Conservation (phyloP, 2,888 invertebrate genomes). For the Sphinx pinastri region DNA sequence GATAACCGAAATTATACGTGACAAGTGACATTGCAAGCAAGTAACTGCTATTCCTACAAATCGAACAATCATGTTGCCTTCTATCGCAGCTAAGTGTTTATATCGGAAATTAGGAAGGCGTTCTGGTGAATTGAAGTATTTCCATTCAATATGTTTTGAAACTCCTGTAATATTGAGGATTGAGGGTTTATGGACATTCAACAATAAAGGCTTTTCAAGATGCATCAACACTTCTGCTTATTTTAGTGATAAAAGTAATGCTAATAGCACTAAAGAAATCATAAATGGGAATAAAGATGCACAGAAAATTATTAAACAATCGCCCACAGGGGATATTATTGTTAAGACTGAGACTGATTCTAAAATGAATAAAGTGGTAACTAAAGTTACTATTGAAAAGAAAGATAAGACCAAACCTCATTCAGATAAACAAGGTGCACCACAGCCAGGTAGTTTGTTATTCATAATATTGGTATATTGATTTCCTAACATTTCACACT, state of each 20-base stretch:
- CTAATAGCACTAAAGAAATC: slow-evolving; percentile 44
- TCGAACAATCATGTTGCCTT: slow-evolving; percentile 58
- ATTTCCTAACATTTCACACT: no score
- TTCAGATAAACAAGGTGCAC: slow-evolving; percentile 41
- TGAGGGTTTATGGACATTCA: slow-evolving; percentile 31
- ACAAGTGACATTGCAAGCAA: slow-evolving; percentile 28
- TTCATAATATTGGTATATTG: not conserved
- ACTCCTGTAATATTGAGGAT: slow-evolving; percentile 48
- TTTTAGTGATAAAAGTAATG: slow-evolving; percentile 56
- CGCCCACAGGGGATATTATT: slow-evolving; percentile 63
- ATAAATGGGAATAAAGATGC: slow-evolving; percentile 38
- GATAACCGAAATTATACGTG: not conserved
- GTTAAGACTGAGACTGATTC: slow-evolving; percentile 73
- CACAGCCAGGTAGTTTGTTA: slow-evolving; percentile 55
- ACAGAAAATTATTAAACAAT: slow-evolving; percentile 57
- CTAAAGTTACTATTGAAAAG: slow-evolving; percentile 77
- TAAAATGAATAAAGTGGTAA: slow-evolving; percentile 58
- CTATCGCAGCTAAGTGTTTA: slow-evolving; percentile 62
- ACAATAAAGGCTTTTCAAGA: slow-evolving; percentile 49
- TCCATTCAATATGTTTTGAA: slow-evolving; percentile 57
- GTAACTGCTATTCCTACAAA: slow-evolving; percentile 14
- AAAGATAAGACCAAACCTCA: slow-evolving; percentile 35
- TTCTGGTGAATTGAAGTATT: slow-evolving; percentile 59
- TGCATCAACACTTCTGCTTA: slow-evolving; percentile 57
- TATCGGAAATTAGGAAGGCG: slow-evolving; percentile 67